These are phyloP conservation scores for Hyphantria cunea DNA, from an alignment of 1,140 invertebrate genomes.

Conservation along the genomic window DNA sequence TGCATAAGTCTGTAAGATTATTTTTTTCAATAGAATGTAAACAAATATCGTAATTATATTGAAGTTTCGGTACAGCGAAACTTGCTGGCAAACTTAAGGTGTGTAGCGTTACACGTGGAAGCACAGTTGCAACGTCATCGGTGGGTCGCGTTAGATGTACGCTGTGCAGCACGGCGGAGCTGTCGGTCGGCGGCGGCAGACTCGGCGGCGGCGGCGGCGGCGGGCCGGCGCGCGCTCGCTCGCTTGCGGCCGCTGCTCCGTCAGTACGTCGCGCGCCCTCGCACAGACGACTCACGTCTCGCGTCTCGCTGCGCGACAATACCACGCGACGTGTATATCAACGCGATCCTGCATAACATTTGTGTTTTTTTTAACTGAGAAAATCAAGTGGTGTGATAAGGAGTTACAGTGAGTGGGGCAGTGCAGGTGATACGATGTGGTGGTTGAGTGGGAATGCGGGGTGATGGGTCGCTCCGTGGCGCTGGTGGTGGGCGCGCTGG, in stretches of 20 bases:
- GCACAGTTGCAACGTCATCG: too few relatives aligned
- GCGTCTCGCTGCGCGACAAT: neutral
- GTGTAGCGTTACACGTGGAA: too few relatives aligned
- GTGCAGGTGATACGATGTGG: too few relatives aligned
- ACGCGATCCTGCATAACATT: neutral
- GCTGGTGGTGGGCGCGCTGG: constrained; percentile 10
- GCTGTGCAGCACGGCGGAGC: too few relatives aligned
- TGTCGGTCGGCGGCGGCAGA: neutral
- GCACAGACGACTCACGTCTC: neutral
- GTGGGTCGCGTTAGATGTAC: too few relatives aligned
- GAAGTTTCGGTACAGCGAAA: too few relatives aligned
- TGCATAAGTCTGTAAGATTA: too few relatives aligned
- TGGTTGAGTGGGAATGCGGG: neutral
- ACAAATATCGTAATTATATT: too few relatives aligned
- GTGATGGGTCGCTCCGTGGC: neutral
- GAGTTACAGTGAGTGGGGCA: neutral
- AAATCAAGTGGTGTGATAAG: neutral
- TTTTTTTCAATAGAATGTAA: too few relatives aligned
- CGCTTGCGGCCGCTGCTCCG: neutral
- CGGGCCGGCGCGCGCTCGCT: neutral
- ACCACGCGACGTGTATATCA: neutral
- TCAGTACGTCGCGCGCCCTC: constrained; percentile 13
- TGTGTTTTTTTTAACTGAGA: neutral
- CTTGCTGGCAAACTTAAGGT: too few relatives aligned
- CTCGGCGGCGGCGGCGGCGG: neutral